Evolutionary conservation across 1,140 invertebrate species (phyloP).

Genomic region (Lasioglossum baleicum): DNA sequence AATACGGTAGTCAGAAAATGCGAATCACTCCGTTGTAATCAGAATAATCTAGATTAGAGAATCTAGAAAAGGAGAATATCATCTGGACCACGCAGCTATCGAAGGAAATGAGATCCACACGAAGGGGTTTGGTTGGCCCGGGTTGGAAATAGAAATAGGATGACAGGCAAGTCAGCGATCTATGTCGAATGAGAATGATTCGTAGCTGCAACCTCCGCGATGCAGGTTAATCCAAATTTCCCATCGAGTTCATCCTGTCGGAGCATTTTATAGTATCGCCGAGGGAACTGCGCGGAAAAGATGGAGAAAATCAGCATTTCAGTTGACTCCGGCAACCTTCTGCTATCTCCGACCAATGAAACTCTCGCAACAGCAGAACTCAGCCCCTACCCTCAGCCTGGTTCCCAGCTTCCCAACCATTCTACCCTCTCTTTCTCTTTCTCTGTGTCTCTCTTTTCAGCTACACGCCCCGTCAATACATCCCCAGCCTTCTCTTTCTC

Average conservation of each 20-base stretch:
- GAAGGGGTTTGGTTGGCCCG: neutral
- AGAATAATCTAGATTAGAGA: too few species aligned
- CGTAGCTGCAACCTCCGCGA: neutral
- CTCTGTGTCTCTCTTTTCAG: neutral
- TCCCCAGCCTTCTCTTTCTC: neutral
- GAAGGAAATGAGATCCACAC: too few species aligned
- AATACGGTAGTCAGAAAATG: too few species aligned
- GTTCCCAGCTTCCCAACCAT: constrained; percentile 1
- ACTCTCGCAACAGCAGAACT: constrained; percentile 23
- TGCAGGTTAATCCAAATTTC: neutral
- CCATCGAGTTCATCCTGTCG: constrained; percentile 1
- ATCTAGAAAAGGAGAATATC: too few species aligned
- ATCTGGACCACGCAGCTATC: too few species aligned
- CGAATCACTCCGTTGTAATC: too few species aligned
- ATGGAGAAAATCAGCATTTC: constrained; percentile 53
- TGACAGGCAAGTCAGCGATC: neutral
- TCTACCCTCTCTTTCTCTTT: too few species aligned
- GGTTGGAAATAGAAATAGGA: neutral
- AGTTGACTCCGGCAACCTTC: constrained; percentile 30
- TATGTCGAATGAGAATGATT: neutral
- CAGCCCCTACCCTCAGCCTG: constrained; percentile 16
- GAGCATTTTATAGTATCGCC: constrained; percentile 1
- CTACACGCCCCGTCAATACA: too few species aligned
- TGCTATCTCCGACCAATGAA: constrained; percentile 41
- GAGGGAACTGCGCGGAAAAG: constrained; percentile 9